Evolutionary conservation across 2,797 vertebrate species (phyloP), one percentile per base, ranked within the genome.

Genomic region (Gallinago nigripennis): DNA sequence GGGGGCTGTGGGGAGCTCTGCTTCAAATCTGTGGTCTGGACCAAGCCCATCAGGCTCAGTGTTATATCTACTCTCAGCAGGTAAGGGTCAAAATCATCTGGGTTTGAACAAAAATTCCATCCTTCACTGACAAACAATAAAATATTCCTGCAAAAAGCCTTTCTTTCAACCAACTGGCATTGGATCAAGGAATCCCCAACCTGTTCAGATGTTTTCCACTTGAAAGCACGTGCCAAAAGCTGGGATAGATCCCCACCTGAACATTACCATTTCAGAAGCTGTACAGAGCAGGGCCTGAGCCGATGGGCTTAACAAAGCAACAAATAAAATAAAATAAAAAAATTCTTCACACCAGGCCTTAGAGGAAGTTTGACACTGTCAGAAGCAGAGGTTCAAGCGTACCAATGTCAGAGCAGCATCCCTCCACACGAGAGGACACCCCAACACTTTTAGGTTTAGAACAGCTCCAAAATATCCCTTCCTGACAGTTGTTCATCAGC

Each of bases 121-220:
- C 31, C 48, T 92, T 60, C 88, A 70, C 88, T 84, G 51, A 90
- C 56, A 90, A 91, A 94, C 37, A 66, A 75, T 50, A 85, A 94
- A 25, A 41, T 33, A 90, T 82, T 80, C 75, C 75, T 87, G 68
- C 8, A 5, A 90, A 95, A 92, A 95, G 21, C 43, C 51, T 86
- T 93, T 48, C 31, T 94, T 86, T 76, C 83, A 79, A 80, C 60
- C 56, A 80, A 5, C 78, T 91, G 86, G 88, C 64, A 41, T 53
- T 66, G 90, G 57, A 94, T 91, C 82, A 93, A 95, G 94, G 88
- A 96, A 95, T 86, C 73, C 70, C 70, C 51, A 94, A 72, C 51
- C 35, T 84, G 58, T 75, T 90, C 77, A 57, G n/a, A 41, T 81
- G 65, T 92, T 92, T 91, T 75, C 90, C 66, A 31, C 54, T 94